These are phyloP conservation scores for Heterotis niloticus DNA, from an alignment of 2,113 vertebrate genomes.

Conservation along the genomic window DNA sequence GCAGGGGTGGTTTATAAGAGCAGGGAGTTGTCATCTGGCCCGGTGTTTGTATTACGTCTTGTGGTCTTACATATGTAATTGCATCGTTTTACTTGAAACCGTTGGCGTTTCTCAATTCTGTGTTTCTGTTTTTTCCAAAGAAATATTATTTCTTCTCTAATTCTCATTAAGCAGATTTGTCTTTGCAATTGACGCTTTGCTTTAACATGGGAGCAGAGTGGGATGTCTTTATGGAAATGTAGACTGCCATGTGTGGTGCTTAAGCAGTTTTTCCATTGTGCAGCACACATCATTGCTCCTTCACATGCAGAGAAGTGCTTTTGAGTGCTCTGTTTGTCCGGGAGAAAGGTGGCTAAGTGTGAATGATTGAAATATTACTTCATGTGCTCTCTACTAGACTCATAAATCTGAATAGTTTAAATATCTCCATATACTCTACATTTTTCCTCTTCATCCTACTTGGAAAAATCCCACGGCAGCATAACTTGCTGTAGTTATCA, in stretches of 20 bases:
- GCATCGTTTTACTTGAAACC: conserved; percentile 50
- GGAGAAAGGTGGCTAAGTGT: not conserved
- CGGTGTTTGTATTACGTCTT: conserved; percentile 36
- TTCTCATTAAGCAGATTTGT: conserved; percentile 54
- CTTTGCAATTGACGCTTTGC: conserved; percentile 31
- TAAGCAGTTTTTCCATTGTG: not conserved
- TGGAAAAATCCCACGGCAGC: too few species aligned
- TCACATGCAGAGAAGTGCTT: not conserved
- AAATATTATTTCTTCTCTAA: conserved; percentile 42
- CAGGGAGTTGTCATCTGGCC: not conserved
- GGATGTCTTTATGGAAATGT: not conserved
- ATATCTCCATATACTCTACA: too few species aligned
- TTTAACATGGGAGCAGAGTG: conserved; percentile 15
- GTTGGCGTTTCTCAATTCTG: conserved; percentile 37
- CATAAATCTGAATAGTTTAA: not conserved
- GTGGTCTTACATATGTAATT: conserved; percentile 46
- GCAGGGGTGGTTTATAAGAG: not conserved
- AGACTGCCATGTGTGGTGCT: not conserved
- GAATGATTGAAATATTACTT: not conserved
- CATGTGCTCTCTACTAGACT: conserved; percentile 11
- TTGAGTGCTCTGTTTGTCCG: not conserved
- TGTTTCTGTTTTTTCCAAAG: conserved; percentile 42
- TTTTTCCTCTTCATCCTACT: too few species aligned
- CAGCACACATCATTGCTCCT: not conserved
- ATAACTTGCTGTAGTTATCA: too few species aligned